These are phyloP conservation scores for Eulemur mongoz DNA, from an alignment of 2,797 vertebrate genomes.

Conservation along the genomic window DNA sequence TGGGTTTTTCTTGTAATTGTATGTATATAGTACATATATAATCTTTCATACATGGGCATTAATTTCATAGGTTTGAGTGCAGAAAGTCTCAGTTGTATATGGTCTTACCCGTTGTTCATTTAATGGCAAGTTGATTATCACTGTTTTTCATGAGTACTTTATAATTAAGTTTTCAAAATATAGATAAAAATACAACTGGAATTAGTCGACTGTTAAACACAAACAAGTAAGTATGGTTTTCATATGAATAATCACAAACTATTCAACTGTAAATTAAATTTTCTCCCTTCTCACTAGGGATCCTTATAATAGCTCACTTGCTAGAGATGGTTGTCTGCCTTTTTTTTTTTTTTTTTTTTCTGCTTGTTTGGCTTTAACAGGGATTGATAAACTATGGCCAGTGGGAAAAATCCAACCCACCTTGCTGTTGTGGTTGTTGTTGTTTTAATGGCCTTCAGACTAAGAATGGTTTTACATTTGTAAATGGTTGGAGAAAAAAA, in stretches of 20 bases:
- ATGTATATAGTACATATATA: neutral
- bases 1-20: neutral
- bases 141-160: neutral
- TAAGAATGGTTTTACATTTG: constrained; percentile 9
- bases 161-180: neutral
- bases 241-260: neutral
- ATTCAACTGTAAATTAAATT: neutral
- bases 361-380: neutral
- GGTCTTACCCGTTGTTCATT: neutral
- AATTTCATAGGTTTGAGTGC: neutral
- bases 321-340: neutral
- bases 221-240: neutral
- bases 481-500: neutral
- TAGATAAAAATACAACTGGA: neutral
- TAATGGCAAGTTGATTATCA: neutral
- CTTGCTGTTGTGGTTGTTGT: neutral
- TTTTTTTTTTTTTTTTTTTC: neutral
- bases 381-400: neutral
- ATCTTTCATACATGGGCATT: neutral
- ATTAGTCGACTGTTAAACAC: neutral
- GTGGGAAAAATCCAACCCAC: neutral
- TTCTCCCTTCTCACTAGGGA: neutral
- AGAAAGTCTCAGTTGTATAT: neutral
- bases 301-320: neutral
- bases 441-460: neutral